Evolutionary conservation across 1,140 invertebrate genomes (phyloP).

Genomic region (Bombus confusus): DNA sequence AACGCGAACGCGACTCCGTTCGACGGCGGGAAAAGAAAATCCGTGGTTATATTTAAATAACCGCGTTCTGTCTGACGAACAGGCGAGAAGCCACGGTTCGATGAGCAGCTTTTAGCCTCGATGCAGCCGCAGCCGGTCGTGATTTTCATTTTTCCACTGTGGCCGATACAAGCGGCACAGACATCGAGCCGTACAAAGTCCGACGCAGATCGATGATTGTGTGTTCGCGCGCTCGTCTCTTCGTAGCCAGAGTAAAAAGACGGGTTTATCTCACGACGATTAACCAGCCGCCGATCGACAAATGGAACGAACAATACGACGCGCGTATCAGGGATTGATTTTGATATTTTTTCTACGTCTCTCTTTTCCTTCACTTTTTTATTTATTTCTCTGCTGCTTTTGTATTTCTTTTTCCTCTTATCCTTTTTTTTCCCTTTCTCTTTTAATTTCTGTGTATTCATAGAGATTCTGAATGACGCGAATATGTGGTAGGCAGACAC

Average conservation of each 20-base stretch:
- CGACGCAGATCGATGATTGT: slow-evolving; percentile 24
- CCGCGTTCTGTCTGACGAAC: neutral
- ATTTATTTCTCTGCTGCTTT: too few species aligned
- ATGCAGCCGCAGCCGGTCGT: neutral
- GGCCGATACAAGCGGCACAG: slow-evolving; percentile 3
- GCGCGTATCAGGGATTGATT: neutral
- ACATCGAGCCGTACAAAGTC: slow-evolving; percentile 50
- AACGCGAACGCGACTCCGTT: neutral
- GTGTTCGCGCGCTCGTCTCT: neutral
- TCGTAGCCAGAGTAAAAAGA: slow-evolving; percentile 8
- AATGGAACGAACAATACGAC: slow-evolving; percentile 23
- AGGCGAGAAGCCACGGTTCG: neutral
- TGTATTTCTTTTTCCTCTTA: too few species aligned
- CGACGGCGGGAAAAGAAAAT: neutral
- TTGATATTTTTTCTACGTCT: neutral
- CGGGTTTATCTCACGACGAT: slow-evolving; percentile 35
- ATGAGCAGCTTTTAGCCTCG: slow-evolving; percentile 1
- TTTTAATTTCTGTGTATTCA: too few species aligned
- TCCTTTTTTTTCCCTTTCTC: too few species aligned
- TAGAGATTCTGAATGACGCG: too few species aligned
- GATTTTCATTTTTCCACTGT: slow-evolving; percentile 38
- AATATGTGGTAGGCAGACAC: too few species aligned
- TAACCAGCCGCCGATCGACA: slow-evolving; percentile 27
- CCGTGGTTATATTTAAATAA: neutral
- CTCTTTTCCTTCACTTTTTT: neutral